Evolutionary conservation across 2,888 invertebrate species (phyloP).

Genomic region (Endomychus coccineus): DNA sequence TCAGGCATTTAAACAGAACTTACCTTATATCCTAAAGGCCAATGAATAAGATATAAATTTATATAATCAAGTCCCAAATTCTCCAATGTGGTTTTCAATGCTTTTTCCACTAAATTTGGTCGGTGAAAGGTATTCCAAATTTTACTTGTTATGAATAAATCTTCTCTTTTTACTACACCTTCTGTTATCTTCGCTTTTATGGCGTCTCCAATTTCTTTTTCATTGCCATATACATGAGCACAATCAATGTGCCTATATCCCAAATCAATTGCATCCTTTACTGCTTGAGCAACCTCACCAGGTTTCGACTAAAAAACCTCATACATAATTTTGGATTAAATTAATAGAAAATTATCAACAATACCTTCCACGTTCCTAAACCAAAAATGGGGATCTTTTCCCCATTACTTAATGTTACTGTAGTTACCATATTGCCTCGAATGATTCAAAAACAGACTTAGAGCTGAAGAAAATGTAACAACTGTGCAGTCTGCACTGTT

Average conservation of each 20-base stretch:
- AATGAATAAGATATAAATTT: conserved; percentile 84
- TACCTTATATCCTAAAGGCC: conserved; percentile 79
- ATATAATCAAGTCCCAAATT: conserved; percentile 68
- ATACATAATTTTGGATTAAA: conserved; percentile 8
- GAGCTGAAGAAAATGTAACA: no score
- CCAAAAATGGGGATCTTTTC: conserved; percentile 45
- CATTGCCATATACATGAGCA: conserved; percentile 59
- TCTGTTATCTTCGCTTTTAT: conserved; percentile 54
- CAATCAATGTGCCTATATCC: conserved; percentile 73
- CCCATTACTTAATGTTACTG: conserved; percentile 42
- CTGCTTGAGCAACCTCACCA: conserved; percentile 55
- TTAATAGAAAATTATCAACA: background rate
- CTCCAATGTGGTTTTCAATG: conserved; percentile 57
- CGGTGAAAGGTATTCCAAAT: conserved; percentile 73
- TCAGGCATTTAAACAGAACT: no score
- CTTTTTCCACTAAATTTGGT: conserved; percentile 63
- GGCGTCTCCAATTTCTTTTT: conserved; percentile 59
- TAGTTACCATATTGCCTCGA: no score
- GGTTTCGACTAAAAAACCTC: conserved; percentile 49
- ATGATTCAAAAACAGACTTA: no score
- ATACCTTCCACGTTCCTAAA: conserved; percentile 37
- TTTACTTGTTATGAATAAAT: conserved; percentile 62
- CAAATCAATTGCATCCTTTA: conserved; percentile 62
- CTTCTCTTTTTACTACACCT: conserved; percentile 58
- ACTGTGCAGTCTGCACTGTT: no score